These are phyloP conservation scores for Eleutherodactylus coqui DNA, from an alignment of 2,797 vertebrate species.

Conservation along the genomic window DNA sequence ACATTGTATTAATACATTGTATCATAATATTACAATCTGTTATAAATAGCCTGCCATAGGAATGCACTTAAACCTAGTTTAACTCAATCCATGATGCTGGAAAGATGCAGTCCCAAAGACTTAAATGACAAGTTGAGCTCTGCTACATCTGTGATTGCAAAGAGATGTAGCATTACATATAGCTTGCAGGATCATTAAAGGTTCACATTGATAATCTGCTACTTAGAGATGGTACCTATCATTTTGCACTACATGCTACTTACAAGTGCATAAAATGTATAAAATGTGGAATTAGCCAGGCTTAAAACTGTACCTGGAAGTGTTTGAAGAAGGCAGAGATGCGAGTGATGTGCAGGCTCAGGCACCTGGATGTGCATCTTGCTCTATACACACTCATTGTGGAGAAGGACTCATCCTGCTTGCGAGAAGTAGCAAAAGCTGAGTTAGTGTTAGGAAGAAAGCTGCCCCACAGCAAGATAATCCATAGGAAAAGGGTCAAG, in stretches of 20 bases:
- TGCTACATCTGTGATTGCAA: background rate
- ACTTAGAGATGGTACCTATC: background rate
- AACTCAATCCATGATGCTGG: background rate
- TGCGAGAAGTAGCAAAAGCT: constrained; percentile 70
- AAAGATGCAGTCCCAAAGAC: background rate
- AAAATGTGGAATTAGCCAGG: background rate
- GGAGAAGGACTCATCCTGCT: constrained; percentile 86
- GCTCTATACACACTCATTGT: constrained; percentile 83
- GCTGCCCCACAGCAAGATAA: constrained; percentile 77
- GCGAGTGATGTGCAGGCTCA: constrained; percentile 96
- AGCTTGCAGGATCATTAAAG: background rate
- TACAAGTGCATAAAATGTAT: background rate
- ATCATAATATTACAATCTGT: background rate
- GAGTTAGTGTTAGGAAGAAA: constrained; percentile 69
- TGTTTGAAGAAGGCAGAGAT: constrained; percentile 92
- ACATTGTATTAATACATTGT: too few relatives aligned
- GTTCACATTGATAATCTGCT: background rate
- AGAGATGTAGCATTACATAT: background rate
- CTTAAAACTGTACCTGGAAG: constrained; percentile 83
- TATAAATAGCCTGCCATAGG: background rate
- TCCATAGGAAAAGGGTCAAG: constrained; percentile 82
- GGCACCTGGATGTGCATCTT: constrained; percentile 91
- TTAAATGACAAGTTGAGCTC: background rate
- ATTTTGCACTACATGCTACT: background rate
- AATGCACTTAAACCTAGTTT: background rate